phyloP scores from a whole-genome alignment of 2,113 vertebrate species.

The Rhabdornis inornatus region DNA sequence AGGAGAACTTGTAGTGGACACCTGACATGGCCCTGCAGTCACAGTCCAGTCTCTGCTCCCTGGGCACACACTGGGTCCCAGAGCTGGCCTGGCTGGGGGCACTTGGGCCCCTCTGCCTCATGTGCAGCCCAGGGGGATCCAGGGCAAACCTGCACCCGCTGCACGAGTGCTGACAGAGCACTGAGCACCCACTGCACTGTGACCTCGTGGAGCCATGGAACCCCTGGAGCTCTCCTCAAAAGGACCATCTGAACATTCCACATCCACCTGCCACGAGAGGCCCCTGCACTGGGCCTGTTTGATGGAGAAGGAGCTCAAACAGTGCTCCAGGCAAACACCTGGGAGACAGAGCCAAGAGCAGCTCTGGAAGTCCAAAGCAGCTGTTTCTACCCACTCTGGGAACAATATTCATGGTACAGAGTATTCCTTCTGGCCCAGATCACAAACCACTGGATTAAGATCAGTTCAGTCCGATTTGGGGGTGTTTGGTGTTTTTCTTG shows the following conservation, averaged over 20 bases:
- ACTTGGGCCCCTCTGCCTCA: not conserved
- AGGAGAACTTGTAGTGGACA: not conserved
- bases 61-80: not conserved
- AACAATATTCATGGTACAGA: not conserved
- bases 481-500: not conserved
- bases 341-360: not conserved
- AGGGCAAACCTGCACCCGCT: rapidly evolving
- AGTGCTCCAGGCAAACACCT: not conserved
- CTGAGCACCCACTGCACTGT: not conserved
- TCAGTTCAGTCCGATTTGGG: not conserved
- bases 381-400: not conserved
- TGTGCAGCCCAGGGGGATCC: too few relatives aligned
- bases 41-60: not conserved
- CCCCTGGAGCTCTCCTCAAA: not conserved
- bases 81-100: not conserved
- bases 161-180: rapidly evolving
- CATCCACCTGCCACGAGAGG: not conserved
- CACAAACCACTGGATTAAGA: not conserved
- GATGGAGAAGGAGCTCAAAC: not conserved
- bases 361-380: not conserved
- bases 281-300: not conserved
- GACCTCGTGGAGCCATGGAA: not conserved
- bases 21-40: not conserved
- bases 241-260: not conserved
- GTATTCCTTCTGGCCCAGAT: not conserved